Conservation (phyloP, 2,113 vertebrate species). For the Pomatorhinus ruficollis region DNA sequence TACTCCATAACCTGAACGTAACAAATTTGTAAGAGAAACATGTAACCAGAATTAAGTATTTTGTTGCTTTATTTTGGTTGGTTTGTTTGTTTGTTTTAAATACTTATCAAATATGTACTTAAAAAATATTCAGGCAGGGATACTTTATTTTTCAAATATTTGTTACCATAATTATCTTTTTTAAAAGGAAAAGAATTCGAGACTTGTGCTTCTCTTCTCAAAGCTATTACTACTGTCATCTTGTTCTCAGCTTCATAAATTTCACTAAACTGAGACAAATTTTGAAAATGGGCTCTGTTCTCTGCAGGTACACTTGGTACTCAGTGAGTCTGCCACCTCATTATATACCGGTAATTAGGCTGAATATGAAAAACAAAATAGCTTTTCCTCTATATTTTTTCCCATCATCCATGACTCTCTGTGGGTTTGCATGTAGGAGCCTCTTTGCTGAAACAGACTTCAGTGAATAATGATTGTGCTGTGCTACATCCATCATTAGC, state of each 20-base stretch:
- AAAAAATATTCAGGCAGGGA: background rate
- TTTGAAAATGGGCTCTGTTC: background rate
- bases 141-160: background rate
- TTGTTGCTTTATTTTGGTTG: background rate
- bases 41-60: background rate
- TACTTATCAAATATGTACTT: fast-evolving
- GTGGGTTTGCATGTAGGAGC: background rate
- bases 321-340: background rate
- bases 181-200: background rate
- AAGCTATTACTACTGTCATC: background rate
- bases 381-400: background rate
- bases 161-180: background rate
- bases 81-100: background rate
- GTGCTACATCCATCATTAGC: background rate
- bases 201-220: background rate
- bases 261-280: background rate
- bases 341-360: background rate
- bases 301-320: background rate
- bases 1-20: background rate
- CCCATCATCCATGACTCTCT: background rate
- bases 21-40: background rate
- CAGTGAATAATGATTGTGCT: background rate
- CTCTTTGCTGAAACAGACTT: background rate
- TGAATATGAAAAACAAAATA: background rate
- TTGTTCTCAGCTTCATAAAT: background rate